These are phyloP conservation scores for Semibalanus balanoides DNA, from an alignment of 1,140 invertebrate genomes.

Conservation along the genomic window DNA sequence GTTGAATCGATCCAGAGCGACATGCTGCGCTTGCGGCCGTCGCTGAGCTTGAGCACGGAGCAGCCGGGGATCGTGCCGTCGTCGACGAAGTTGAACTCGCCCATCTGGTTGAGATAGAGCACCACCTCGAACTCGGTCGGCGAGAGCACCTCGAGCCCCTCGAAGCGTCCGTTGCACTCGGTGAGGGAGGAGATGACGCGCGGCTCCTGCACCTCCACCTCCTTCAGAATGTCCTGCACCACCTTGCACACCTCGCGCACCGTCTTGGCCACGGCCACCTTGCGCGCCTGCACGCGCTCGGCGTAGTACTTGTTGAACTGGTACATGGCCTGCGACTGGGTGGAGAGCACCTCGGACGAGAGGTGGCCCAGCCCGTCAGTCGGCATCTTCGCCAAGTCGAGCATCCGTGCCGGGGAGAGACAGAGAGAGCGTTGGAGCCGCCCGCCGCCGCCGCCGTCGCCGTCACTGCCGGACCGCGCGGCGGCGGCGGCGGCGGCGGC, in stretches of 20 bases:
- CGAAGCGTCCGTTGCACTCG: constrained; percentile 35
- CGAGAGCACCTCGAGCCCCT: constrained; percentile 38
- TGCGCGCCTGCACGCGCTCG: constrained; percentile 39
- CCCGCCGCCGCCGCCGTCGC: too few relatives aligned
- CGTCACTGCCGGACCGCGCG: too few relatives aligned
- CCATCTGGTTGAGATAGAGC: constrained; percentile 51
- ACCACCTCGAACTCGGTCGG: constrained; percentile 46
- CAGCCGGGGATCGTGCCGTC: constrained; percentile 46
- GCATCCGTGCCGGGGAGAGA: background rate
- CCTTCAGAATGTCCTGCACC: constrained; percentile 45
- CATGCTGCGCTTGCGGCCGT: constrained; percentile 48
- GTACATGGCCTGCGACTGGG: constrained; percentile 32
- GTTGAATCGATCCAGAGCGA: constrained; percentile 54
- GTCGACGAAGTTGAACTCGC: constrained; percentile 52
- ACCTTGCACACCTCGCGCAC: constrained; percentile 42
- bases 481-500: too few relatives aligned
- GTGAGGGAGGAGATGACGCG: constrained; percentile 42
- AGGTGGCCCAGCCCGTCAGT: background rate
- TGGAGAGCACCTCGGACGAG: constrained; percentile 4
- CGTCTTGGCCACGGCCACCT: constrained; percentile 35
- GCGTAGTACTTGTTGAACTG: constrained; percentile 43
- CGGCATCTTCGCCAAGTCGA: constrained; percentile 5
- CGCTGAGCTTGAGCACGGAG: constrained; percentile 46
- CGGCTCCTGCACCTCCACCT: constrained; percentile 48
- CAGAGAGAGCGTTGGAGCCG: too few relatives aligned